Conservation (phyloP, 2,113 vertebrate genomes). For the Chiloscyllium plagiosum region DNA sequence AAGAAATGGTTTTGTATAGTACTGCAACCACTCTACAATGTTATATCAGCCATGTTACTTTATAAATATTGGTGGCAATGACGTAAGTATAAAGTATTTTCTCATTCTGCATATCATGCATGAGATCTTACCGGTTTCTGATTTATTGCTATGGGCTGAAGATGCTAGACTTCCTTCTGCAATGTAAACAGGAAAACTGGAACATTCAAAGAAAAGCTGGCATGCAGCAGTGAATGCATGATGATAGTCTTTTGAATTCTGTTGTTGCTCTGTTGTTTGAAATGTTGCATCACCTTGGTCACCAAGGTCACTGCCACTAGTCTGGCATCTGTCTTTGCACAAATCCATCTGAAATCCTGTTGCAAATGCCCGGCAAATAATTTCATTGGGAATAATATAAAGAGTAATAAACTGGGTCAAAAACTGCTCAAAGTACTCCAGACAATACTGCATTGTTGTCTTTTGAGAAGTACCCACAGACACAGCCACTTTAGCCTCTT, state of each 20-base stretch:
- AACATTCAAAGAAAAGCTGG: constrained; percentile 94
- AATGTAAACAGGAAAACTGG: constrained; percentile 94
- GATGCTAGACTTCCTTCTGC: constrained; percentile 86
- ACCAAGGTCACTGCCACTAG: neutral
- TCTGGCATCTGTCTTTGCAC: constrained; percentile 43
- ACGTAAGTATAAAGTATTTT: neutral
- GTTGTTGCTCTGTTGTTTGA: constrained; percentile 50
- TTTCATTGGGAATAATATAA: constrained; percentile 64
- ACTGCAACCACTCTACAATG: neutral
- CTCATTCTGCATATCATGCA: neutral
- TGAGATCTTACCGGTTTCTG: constrained; percentile 57
- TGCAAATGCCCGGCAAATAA: constrained; percentile 49
- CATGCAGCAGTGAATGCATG: constrained; percentile 88
- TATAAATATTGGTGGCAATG: neutral
- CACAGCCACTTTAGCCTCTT: constrained; percentile 32
- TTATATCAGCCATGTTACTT: neutral
- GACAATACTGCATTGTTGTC: constrained; percentile 93
- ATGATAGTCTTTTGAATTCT: constrained; percentile 67
- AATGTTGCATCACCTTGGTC: constrained; percentile 48
- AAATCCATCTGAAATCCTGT: constrained; percentile 51
- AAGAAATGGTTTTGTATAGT: neutral
- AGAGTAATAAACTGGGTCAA: constrained; percentile 81
- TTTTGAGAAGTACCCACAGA: constrained; percentile 69
- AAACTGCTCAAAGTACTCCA: constrained; percentile 92
- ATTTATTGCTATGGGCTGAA: constrained; percentile 65